Evolutionary conservation across 2,113 vertebrate species (phyloP).

Genomic region (Melanocharis versteri): DNA sequence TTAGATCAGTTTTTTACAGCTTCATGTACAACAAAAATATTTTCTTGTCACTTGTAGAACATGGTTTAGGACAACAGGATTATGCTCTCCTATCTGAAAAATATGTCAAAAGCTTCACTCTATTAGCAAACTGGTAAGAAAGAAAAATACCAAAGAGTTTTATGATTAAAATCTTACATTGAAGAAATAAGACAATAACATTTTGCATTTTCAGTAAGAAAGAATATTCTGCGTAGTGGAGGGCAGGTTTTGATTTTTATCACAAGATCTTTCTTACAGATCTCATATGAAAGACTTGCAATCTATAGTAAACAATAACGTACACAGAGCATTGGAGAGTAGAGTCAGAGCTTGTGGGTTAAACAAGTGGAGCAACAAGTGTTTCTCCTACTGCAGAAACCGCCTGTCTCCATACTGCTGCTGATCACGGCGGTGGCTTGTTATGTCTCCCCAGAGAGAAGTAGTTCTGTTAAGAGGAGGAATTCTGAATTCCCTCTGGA

Average conservation of each 20-base stretch:
- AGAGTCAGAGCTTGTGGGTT: not conserved
- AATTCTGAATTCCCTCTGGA: slow-evolving; percentile 36
- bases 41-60: not conserved
- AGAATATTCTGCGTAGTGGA: not conserved
- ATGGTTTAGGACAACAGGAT: not conserved
- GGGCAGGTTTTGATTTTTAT: not conserved
- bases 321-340: not conserved
- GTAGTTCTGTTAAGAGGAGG: not conserved
- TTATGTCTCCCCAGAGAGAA: not conserved
- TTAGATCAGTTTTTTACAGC: not conserved
- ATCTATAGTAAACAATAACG: not conserved
- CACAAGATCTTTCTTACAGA: not conserved
- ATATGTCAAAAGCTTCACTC: not conserved
- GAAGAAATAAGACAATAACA: not conserved
- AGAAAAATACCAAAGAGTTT: not conserved
- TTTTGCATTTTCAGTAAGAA: not conserved
- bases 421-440: not conserved
- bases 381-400: not conserved
- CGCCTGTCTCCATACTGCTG: not conserved
- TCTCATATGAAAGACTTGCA: not conserved
- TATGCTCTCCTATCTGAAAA: not conserved
- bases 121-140: not conserved
- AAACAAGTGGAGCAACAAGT: not conserved
- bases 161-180: not conserved
- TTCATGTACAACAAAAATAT: not conserved